phyloP scores from a whole-genome alignment of 2,113 vertebrate genomes.

The Chaenocephalus aceratus region DNA sequence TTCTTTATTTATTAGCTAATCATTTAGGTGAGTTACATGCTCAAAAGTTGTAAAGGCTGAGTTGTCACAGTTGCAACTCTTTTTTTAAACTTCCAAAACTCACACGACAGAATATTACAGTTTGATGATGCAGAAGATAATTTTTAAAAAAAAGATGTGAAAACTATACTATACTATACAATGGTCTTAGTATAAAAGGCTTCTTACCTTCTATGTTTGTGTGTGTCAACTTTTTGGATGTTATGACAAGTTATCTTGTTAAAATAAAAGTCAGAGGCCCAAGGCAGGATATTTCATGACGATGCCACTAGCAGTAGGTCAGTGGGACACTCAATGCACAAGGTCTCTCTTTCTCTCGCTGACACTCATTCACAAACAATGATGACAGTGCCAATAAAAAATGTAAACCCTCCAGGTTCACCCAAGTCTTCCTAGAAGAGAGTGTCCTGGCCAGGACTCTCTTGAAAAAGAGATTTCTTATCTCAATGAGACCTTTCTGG shows the following conservation, averaged over 20 bases:
- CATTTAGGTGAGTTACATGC: background rate
- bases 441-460: too few relatives aligned
- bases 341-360: constrained; percentile 13
- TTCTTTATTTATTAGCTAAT: background rate
- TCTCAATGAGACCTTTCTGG: too few relatives aligned
- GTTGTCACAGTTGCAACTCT: background rate
- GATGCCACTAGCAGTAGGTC: constrained; percentile 24
- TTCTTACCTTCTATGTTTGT: background rate
- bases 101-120: too few relatives aligned
- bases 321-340: constrained; percentile 36
- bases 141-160: too few relatives aligned
- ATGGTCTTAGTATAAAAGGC: background rate
- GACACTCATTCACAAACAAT: constrained; percentile 42
- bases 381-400: constrained; percentile 34
- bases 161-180: too few relatives aligned
- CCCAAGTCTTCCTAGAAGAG: constrained; percentile 12
- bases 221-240: background rate
- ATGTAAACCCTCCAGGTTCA: constrained; percentile 22
- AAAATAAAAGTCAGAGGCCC: background rate
- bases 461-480: too few relatives aligned
- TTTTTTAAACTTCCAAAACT: background rate
- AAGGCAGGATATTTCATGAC: constrained; percentile 34
- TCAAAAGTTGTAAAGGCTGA: background rate
- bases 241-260: background rate
- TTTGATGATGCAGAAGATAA: too few relatives aligned